phyloP scores from a whole-genome alignment of 2,888 invertebrate genomes.

The Meiosimyza platycephala region DNA sequence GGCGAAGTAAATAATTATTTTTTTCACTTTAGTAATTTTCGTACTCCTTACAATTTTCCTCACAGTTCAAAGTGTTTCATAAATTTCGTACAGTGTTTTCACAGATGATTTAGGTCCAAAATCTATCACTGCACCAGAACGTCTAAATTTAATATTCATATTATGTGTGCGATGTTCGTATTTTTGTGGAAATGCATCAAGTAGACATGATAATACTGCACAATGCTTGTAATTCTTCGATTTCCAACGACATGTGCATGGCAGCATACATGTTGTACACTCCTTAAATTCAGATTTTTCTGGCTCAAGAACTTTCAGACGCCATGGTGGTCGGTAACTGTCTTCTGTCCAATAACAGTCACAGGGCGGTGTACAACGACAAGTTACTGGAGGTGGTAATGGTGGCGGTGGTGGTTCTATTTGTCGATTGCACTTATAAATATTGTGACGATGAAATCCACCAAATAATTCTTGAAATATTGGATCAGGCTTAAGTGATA shows the following conservation, averaged over 20 bases:
- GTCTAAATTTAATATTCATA: no score
- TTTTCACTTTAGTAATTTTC: no score
- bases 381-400: slow-evolving; percentile 35
- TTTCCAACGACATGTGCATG: slow-evolving; percentile 45
- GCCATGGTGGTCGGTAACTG: slow-evolving; percentile 43
- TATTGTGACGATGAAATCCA: slow-evolving; percentile 46
- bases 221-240: slow-evolving; percentile 33
- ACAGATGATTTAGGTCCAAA: no score
- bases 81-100: no score
- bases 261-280: slow-evolving; percentile 38
- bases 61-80: no score
- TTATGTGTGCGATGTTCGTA: slow-evolving; percentile 18
- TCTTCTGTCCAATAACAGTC: slow-evolving; percentile 52
- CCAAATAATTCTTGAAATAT: slow-evolving; percentile 53
- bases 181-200: slow-evolving; percentile 35
- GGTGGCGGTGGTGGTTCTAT: slow-evolving; percentile 18
- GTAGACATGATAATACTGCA: slow-evolving; percentile 34
- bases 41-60: no score
- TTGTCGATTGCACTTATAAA: slow-evolving; percentile 32
- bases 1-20: no score
- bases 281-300: slow-evolving; percentile 24
- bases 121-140: no score
- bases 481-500: slow-evolving; percentile 43
- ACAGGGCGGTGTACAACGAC: slow-evolving; percentile 54
- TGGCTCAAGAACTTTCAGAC: slow-evolving; percentile 37